A percentile compares a stretch with the other conserved stretches of the same genome.
phyloP scores from a whole-genome alignment of 2,797 vertebrate species.

The Anguilla anguilla region DNA sequence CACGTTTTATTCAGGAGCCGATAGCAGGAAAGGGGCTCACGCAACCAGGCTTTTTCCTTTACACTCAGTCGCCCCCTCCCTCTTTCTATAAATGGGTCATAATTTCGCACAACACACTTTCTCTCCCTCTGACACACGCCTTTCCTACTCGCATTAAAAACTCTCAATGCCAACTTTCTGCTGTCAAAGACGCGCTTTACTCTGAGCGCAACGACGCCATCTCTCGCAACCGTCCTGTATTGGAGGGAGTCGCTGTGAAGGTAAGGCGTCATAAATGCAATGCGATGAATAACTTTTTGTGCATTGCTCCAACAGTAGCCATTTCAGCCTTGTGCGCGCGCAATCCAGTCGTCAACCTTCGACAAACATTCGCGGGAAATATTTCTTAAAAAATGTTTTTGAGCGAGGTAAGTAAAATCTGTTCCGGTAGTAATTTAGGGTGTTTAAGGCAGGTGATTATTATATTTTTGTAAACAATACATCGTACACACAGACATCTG shows the following conservation, averaged over 20 bases:
- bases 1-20: neutral
- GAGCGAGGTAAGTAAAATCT: too few species aligned
- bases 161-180: neutral
- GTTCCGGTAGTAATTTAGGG: too few species aligned
- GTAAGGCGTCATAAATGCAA: too few species aligned
- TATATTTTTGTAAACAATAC: too few species aligned
- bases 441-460: too few species aligned
- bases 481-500: too few species aligned
- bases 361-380: too few species aligned
- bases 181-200: neutral
- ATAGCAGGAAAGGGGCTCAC: neutral
- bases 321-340: too few species aligned
- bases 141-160: neutral
- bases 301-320: too few species aligned
- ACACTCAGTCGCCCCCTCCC: neutral
- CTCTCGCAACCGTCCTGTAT: neutral
- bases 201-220: neutral
- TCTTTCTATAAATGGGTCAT: slow-evolving; percentile 11
- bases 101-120: slow-evolving; percentile 5
- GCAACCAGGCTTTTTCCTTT: neutral
- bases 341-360: too few species aligned
- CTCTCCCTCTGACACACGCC: neutral
- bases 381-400: too few species aligned
- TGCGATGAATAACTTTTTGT: too few species aligned
- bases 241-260: neutral